These are phyloP conservation scores for Hylaeus volcanicus DNA, from an alignment of 1,140 invertebrate genomes.

Conservation along the genomic window DNA sequence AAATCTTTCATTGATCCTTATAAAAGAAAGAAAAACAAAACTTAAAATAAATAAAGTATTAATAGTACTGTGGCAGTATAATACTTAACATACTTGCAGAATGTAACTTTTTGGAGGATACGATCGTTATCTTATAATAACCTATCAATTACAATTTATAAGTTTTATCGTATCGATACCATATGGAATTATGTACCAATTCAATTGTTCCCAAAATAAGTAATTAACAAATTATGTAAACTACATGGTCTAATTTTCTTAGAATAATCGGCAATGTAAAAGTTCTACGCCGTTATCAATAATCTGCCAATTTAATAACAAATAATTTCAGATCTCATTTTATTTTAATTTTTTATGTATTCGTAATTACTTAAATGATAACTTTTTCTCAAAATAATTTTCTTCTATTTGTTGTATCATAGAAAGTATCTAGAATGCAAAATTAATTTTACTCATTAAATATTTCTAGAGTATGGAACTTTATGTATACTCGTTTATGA, in stretches of 20 bases:
- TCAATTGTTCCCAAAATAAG: constrained; percentile 25
- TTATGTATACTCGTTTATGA: constrained; percentile 39
- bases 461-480: constrained; percentile 47
- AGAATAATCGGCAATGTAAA: constrained; percentile 10
- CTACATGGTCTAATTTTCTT: neutral
- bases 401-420: neutral
- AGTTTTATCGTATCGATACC: constrained; percentile 5
- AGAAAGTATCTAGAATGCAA: neutral
- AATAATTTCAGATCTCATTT: neutral
- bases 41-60: constrained; percentile 49
- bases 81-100: constrained; percentile 51
- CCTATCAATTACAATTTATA: constrained; percentile 29
- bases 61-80: constrained; percentile 56
- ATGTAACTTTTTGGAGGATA: constrained; percentile 28
- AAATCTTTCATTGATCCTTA: constrained; percentile 46
- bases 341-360: neutral
- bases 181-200: constrained; percentile 12
- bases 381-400: neutral
- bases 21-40: constrained; percentile 28
- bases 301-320: neutral
- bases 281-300: neutral
- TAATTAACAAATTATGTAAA: constrained; percentile 27
- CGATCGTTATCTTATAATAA: constrained; percentile 33
- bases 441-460: constrained; percentile 14
- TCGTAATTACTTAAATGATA: constrained; percentile 3